Percentiles rank a stretch among this genome's conserved stretches.
Conservation (phyloP, 2,797 vertebrate genomes). For the Notolabrus celidotus region DNA sequence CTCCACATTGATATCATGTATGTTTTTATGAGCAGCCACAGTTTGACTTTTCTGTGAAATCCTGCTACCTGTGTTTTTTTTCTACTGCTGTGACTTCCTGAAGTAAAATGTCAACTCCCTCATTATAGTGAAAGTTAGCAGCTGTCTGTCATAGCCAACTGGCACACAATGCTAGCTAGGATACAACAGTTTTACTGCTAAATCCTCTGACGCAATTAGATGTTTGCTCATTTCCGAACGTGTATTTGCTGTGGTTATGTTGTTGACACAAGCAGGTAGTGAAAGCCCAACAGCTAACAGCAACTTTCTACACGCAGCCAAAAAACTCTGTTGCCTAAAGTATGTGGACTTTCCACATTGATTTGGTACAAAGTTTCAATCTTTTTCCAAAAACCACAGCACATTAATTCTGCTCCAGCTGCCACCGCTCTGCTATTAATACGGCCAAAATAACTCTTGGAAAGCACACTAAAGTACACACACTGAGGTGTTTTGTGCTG, state of each 20-base stretch:
- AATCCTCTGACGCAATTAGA: slow-evolving; percentile 5
- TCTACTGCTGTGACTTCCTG: too few species aligned
- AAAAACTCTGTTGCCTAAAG: neutral
- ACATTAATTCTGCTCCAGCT: neutral
- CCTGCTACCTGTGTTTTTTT: too few species aligned
- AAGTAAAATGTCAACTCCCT: too few species aligned
- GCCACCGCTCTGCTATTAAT: neutral
- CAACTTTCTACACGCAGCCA: neutral
- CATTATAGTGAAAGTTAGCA: neutral
- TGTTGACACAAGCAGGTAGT: neutral
- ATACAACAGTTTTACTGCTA: neutral
- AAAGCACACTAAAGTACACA: neutral
- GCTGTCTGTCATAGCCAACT: slow-evolving; percentile 11
- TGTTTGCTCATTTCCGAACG: slow-evolving; percentile 7
- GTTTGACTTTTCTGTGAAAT: too few species aligned
- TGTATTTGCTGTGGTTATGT: neutral
- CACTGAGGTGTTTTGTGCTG: neutral
- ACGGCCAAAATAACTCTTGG: neutral
- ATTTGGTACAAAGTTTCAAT: neutral
- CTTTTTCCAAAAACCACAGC: too few species aligned
- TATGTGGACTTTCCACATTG: neutral
- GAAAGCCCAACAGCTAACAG: neutral
- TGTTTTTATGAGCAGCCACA: too few species aligned
- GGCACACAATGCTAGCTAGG: neutral
- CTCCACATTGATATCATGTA: too few species aligned